phyloP scores from a whole-genome alignment of 2,113 vertebrate species.

The Picathartes gymnocephalus region DNA sequence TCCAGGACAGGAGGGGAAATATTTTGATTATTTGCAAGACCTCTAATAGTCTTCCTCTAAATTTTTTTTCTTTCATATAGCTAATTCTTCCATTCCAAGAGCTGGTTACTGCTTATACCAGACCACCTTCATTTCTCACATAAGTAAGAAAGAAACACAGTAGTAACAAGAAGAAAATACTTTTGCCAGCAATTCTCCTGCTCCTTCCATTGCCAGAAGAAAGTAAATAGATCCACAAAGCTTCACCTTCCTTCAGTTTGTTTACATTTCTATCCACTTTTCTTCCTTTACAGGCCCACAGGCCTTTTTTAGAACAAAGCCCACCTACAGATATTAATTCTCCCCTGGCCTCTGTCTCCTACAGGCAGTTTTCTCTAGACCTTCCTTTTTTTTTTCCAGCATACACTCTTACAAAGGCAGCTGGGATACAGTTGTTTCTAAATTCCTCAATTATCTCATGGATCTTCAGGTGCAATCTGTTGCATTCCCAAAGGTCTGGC shows the following conservation, averaged over 20 bases:
- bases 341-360: background rate
- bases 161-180: background rate
- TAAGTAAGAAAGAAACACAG: background rate
- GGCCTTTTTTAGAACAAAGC: background rate
- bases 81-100: background rate
- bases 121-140: background rate
- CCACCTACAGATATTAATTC: background rate
- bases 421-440: background rate
- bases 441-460: background rate
- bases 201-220: background rate
- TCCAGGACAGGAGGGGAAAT: background rate
- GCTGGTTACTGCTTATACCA: background rate
- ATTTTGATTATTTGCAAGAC: background rate
- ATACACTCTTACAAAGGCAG: background rate
- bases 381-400: background rate
- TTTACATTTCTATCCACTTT: background rate
- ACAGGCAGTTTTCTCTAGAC: background rate
- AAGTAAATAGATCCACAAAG: background rate
- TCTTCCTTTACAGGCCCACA: background rate
- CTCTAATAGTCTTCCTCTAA: background rate
- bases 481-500: background rate
- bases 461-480: background rate
- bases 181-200: background rate
- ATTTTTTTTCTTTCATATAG: background rate
- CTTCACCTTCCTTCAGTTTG: background rate